Evolutionary conservation across 2,888 invertebrate genomes (phyloP).

Genomic region (Embidobia sp.): DNA sequence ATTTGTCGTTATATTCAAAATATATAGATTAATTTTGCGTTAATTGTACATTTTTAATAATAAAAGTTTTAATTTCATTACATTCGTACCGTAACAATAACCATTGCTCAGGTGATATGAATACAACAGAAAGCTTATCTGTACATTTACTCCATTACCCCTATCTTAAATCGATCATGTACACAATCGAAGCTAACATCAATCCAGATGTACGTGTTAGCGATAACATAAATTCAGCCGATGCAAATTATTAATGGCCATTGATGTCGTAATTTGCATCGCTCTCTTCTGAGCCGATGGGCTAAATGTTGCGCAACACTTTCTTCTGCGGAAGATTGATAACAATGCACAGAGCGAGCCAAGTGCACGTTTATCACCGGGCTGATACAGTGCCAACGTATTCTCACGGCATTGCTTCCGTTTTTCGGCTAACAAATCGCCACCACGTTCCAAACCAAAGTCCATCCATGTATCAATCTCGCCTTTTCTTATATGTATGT

Average conservation of each 20-base stretch:
- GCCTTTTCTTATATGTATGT: slow-evolving; percentile 35
- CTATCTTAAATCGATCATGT: too few species aligned
- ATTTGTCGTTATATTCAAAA: too few species aligned
- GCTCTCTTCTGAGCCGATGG: too few species aligned
- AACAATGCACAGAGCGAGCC: slow-evolving; percentile 12
- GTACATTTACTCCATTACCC: too few species aligned
- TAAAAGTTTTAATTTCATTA: too few species aligned
- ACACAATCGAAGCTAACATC: too few species aligned
- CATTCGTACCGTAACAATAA: too few species aligned
- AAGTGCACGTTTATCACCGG: slow-evolving; percentile 48
- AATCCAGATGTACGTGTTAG: slow-evolving; percentile 1
- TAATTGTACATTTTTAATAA: too few species aligned
- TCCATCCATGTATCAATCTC: slow-evolving; percentile 35
- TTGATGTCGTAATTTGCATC: slow-evolving; percentile 33
- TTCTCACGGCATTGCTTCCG: slow-evolving; percentile 67
- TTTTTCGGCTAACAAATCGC: slow-evolving; percentile 66
- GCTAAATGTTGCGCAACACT: slow-evolving; percentile 5
- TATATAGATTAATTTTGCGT: too few species aligned
- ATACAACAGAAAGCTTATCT: too few species aligned
- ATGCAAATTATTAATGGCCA: slow-evolving; percentile 20
- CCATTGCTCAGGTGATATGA: too few species aligned
- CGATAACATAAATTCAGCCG: background rate
- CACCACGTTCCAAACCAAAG: slow-evolving; percentile 20
- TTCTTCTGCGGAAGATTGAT: slow-evolving; percentile 41
- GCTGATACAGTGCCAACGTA: slow-evolving; percentile 60